Evolutionary conservation across 2,113 vertebrate genomes (phyloP).

Genomic region (Vimba vimba): DNA sequence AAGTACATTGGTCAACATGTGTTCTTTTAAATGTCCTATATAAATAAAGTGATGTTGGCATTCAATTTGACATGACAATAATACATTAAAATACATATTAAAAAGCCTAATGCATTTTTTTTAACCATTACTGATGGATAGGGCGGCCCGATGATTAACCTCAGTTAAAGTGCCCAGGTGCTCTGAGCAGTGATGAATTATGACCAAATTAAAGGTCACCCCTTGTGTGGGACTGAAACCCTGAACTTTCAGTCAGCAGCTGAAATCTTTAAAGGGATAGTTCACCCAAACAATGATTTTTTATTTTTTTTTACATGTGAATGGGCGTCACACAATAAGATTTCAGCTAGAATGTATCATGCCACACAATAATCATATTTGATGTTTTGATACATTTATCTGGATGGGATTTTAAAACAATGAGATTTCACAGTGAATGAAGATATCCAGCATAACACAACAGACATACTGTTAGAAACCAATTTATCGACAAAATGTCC

Average conservation of each 20-base stretch:
- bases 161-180: neutral
- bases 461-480: neutral
- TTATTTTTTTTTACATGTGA: neutral
- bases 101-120: neutral
- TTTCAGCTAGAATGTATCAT: neutral
- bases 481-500: neutral
- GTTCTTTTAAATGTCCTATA: no score
- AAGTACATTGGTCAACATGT: no score
- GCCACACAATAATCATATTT: neutral
- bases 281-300: neutral
- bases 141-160: neutral
- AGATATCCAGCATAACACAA: neutral
- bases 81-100: no score
- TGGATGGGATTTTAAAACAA: neutral
- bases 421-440: neutral
- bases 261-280: neutral
- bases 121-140: neutral
- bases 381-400: neutral
- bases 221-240: neutral
- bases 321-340: neutral
- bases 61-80: no score
- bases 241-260: neutral
- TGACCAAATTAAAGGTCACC: neutral
- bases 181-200: neutral
- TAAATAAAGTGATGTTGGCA: no score